Evolutionary conservation across 2,113 vertebrate genomes (phyloP).

Genomic region (Procavia capensis): DNA sequence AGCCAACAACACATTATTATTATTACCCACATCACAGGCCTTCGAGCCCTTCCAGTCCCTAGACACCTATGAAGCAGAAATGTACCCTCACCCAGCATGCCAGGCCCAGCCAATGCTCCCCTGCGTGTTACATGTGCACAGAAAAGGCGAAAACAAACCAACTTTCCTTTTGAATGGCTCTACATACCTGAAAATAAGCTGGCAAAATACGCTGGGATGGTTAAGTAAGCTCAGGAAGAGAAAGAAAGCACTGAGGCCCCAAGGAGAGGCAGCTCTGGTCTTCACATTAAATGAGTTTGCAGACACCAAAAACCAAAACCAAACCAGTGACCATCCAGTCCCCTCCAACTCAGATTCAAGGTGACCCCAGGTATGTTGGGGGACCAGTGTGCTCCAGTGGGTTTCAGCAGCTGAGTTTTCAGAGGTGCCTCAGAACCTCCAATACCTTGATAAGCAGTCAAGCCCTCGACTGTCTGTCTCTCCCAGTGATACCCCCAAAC

Average conservation of each 20-base stretch:
- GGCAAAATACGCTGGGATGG: slow-evolving; percentile 18
- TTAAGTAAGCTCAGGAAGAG: slow-evolving; percentile 34
- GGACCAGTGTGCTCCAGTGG: too few relatives aligned
- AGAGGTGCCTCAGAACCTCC: too few relatives aligned
- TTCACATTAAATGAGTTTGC: neutral
- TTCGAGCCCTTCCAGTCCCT: neutral
- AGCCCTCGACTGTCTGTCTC: too few relatives aligned
- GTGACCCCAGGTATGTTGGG: too few relatives aligned
- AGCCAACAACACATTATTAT: neutral
- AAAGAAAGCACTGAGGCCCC: slow-evolving; percentile 16
- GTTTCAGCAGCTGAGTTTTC: too few relatives aligned
- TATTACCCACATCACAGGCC: neutral
- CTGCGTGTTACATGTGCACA: neutral
- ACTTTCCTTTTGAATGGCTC: neutral
- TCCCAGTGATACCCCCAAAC: neutral
- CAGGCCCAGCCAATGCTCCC: neutral
- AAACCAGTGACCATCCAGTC: too few relatives aligned
- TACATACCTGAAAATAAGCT: slow-evolving; percentile 17
- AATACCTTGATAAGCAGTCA: too few relatives aligned
- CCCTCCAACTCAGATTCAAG: too few relatives aligned
- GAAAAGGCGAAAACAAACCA: slow-evolving; percentile 31
- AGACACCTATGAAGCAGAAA: neutral
- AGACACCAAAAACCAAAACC: neutral
- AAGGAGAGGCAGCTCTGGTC: neutral
- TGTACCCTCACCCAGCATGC: neutral